Base-by-base conservation (phyloP, 2,888 invertebrate species). In the Argyresthia albistria region DNA sequence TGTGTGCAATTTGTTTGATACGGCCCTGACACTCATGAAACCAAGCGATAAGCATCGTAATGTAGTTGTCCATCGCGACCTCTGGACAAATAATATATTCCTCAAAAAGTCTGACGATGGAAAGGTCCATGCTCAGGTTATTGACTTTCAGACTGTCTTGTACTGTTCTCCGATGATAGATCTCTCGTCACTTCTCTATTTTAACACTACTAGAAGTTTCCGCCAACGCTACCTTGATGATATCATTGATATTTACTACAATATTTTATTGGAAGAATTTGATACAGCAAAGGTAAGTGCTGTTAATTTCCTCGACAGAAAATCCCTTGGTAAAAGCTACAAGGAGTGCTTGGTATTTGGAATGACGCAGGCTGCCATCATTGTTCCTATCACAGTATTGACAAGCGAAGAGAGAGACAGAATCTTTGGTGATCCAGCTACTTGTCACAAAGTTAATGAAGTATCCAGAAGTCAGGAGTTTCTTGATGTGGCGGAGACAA, bases 61-160 rank as follows among this genome's bases (percentile, higher is more conserved):
- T 55, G 89, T 82, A 0, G 69, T 91, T 1, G 80, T 87, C 1
- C 91, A 92, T 63, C 86, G 90, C 0, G 91, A 91, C 69, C 70
- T 91, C 35, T 91, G 91, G 91, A 73, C 80, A 0, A 91, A 91
- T 62, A 92, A 92, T 61, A 74, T 91, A 46, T 83, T 92, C 68
- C 78, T 91, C 15, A 81, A 77, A 59, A 67, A 63, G 45, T 54
- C 64, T 3, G 56, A 69, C 12, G 71, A 74, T 0, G 10, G 39
- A 9, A 63, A 63, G 7, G 80, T 80, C 1, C 74, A 89, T 1
- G 88, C 89, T 43, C 64, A 91, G 35, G 66, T 93, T 37, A 88
- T 94, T 6, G 93, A 94, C 67, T 94, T 89, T 63, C 94, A 94
- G 69, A 80, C 93, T 48, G 83, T 90, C 0, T 70, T 93, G 10